Evolutionary conservation across 2,888 invertebrate species (phyloP).

Genomic region (Melieria picta): DNA sequence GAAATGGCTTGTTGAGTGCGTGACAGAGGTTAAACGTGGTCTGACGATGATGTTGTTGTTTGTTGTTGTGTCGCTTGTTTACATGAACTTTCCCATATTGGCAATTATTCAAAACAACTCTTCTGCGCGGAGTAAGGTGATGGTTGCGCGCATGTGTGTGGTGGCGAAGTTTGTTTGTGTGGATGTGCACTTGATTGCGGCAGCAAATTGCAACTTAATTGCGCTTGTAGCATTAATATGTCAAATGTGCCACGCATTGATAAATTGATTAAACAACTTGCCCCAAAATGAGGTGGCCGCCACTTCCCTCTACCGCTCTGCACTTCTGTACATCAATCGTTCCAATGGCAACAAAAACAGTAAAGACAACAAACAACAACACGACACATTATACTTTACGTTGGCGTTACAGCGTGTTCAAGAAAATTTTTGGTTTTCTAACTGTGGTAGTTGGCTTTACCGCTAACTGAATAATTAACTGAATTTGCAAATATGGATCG

Average conservation of each 20-base stretch:
- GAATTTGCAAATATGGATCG: no score
- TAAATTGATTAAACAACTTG: constrained; percentile 33
- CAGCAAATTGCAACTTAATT: constrained; percentile 26
- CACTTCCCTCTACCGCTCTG: no score
- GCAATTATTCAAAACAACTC: constrained; percentile 28
- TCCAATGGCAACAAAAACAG: no score
- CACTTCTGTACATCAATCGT: no score
- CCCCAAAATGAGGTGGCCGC: no score
- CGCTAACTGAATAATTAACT: no score
- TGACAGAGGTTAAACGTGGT: constrained; percentile 5
- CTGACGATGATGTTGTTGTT: background rate
- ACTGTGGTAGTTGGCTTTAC: no score
- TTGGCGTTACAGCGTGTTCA: no score
- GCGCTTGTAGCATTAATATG: constrained; percentile 28
- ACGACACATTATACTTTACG: no score
- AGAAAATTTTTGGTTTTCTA: no score
- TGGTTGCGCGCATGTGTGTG: background rate
- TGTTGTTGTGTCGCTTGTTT: background rate
- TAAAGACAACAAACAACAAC: no score
- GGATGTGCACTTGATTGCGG: background rate
- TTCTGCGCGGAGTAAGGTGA: constrained; percentile 1
- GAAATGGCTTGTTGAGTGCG: constrained; percentile 1
- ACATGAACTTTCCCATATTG: constrained; percentile 14
- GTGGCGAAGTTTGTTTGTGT: background rate
- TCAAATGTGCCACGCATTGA: constrained; percentile 25